phyloP scores from a whole-genome alignment of 2,797 vertebrate genomes.

The Petrocephalus schoutedeni region DNA sequence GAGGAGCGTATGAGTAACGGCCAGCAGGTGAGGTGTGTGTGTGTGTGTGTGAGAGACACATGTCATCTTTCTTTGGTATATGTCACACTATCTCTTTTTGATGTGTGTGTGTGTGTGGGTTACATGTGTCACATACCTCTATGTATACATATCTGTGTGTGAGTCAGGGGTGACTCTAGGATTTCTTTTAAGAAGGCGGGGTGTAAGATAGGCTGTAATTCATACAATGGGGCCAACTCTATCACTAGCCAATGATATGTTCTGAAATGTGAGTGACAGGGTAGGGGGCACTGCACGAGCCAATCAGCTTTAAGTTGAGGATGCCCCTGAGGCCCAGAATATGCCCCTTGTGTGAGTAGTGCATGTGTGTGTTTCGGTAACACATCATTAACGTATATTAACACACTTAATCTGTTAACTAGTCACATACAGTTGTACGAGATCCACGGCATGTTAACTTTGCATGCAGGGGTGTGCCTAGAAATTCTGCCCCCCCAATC shows the following conservation, averaged over 20 bases:
- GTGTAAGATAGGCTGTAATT: background rate
- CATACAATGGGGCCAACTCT: background rate
- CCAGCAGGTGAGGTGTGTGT: conserved; percentile 21
- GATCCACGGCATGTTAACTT: background rate
- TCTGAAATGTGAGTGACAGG: background rate
- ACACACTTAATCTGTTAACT: background rate
- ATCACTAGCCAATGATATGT: background rate
- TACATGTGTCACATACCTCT: background rate
- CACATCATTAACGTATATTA: background rate
- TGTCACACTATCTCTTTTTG: background rate
- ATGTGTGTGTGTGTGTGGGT: background rate
- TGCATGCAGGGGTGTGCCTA: background rate
- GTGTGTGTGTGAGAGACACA: background rate
- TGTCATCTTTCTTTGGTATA: background rate
- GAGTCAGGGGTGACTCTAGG: no score
- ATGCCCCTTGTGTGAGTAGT: background rate
- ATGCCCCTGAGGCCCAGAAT: background rate
- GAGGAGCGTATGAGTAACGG: conserved; percentile 92
- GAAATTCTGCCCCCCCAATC: background rate
- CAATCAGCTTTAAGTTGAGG: background rate
- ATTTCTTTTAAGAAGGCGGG: no score
- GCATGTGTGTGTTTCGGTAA: background rate
- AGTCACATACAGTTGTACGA: background rate
- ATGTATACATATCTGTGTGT: no score
- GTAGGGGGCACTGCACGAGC: background rate